Evolutionary conservation across 1,140 invertebrate species (phyloP), one percentile per base, ranked within the genome.

Genomic region (Ceratina japonica): DNA sequence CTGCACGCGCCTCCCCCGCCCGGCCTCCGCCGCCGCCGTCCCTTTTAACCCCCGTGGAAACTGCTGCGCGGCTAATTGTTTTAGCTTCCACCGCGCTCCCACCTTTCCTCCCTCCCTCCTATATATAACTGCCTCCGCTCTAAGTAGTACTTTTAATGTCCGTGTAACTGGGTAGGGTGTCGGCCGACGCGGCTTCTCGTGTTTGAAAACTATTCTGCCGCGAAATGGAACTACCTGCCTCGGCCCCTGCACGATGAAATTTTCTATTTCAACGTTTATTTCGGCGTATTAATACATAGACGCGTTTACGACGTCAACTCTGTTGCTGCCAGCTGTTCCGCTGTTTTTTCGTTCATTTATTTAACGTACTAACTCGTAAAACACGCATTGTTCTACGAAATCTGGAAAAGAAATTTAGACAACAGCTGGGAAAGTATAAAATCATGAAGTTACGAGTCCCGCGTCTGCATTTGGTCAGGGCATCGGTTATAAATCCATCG

Each of bases 41-140:
- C 49, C 52, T 76, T 81, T 81, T 76, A 75, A 31, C 65, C 44
- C 74, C 64, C 37, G 66, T 69, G 80, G 75, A 81, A 81, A 77
- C 75, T 81, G 75, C 80, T 78, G 52, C 66, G 75, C 80, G 80
- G 80, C 80, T 81, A 81, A 81, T 81, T 81, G 80, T 81, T 77
- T 78, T 78, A 77, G 54, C 75, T 72, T 61, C 75, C 61, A 61
- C 66, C 74, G 15, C 44, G 3, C 44, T 1, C 65, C 31, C 54
- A 1, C 13, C 54, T 24, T 24, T 18, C 51, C 12, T 56, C 31
- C n/a, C 52, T 3, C 52, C 58, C 27, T 27, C 31, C 13, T 80
- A 62, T 63, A 62, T 72, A 64, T 66, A 68, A 70, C 65, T 44
- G 31, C 65, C 54, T 44, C 58, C 66, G 68, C 74, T 70, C 74